Evolutionary conservation across 2,888 invertebrate species (phyloP), one percentile per base, ranked within the genome.

Genomic region (Alcis repandata): DNA sequence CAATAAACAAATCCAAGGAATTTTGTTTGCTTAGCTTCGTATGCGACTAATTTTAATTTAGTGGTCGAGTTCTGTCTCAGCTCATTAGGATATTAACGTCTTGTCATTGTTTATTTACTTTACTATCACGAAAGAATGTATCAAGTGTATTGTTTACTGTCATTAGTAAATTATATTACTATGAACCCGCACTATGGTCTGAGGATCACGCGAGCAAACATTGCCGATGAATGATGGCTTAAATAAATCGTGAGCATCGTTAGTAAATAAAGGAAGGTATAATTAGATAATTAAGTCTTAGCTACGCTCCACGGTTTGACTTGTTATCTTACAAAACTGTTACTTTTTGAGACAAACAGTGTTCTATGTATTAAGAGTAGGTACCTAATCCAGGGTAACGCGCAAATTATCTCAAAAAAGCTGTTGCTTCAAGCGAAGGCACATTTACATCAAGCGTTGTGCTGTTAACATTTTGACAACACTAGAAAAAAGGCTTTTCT

Each of bases 61-160:
- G 15, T 33, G 33, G 11, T 10, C 1, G 10, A 49, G 19, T 36
- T 20, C 36, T 19, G 36, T 51, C 51, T 36, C 36, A 36, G 19
- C 8, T 36, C 10, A 36, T 51, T 51, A 36, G 36, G 36, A 51
- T 20, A 19, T 33, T 33, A 51, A 59, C 49, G 1, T 43, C 13
- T 8, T 27, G 4, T 7, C 43, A 27, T 38, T 49, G 33, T 67
- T 51, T 62, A 43, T 67, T 49, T 53, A 56, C 43, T 19, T 43
- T 9, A 17, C 45, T 43, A 66, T 56, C 43, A 38, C 8, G 8
- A 43, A 52, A 58, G 33, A 52, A 57, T 58, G 19, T 51, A n/a
- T 43, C 49, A 63, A 63, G 61, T 58, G 48, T 57, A 46, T 32
- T 58, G 19, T 49, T 17, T 56, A 51, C n/a, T 49, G 15, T 57